Evolutionary conservation across 2,113 vertebrate species (phyloP), one percentile per base, ranked within the genome.

Genomic region (Poeciliopsis retropinna): DNA sequence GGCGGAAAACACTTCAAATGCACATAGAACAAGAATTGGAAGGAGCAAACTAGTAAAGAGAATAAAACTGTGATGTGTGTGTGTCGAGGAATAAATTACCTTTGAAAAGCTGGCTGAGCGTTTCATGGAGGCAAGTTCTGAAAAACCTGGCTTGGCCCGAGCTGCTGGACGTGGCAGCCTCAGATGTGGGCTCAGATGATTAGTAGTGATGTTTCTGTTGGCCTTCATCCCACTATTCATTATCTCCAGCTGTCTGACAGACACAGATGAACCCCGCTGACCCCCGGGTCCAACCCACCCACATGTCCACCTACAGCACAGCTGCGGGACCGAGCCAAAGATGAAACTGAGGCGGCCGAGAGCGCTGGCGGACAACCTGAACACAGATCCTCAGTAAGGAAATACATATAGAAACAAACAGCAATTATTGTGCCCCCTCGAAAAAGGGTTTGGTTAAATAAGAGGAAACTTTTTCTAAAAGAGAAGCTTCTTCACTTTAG

Each of bases 241-340:
- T 60, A 75, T 28, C 71, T 79, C n/a, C 44, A 78, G 67, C 72
- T 47, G 17, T 37, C 64, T 72, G 63, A 75, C 15, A 78, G 66
- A 81, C 30, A 11, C 41, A 65, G 47, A 86, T 28, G 44, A 79
- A 67, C 75, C 72, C 51, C 44, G 28, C 17, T 67, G 66, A 76
- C 72, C 73, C 66, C 32, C 14, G 62, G 12, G 60, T n/a, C 78
- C 75, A 70, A 70, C 29, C 68, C 75, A 66, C 72, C 62, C 75
- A 82, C 72, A 85, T 66, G 72, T 75, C 67, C 71, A 82, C 64
- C 63, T 57, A 80, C 67, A 70, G 82, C 25, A 25, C 60, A 63
- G 27, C 69, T 47, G 63, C 75, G 37, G 19, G 60, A 28, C 7
- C 60, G 14, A 27, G 41, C 27, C 15, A 30, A 80, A 78, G 72